Percentiles rank a stretch among this genome's conserved stretches.
Evolutionary conservation across 2,888 invertebrate genomes (phyloP).

Genomic region (Eulithis testata): DNA sequence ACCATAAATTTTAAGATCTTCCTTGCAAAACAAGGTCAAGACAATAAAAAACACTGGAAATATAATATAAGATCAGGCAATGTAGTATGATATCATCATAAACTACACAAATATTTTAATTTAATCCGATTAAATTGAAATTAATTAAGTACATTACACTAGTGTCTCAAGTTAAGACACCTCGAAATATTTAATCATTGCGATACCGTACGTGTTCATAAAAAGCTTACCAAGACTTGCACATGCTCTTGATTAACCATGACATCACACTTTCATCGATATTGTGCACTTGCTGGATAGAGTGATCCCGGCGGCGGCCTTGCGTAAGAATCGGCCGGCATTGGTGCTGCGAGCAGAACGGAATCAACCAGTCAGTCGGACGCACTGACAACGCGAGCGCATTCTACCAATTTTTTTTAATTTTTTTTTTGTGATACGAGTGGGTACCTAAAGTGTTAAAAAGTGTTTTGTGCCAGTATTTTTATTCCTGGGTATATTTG

Average conservation of each 20-base stretch:
- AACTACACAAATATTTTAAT: too few species aligned
- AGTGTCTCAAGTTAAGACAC: background rate
- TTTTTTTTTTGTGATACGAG: slow-evolving; percentile 1
- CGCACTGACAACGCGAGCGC: slow-evolving; percentile 53
- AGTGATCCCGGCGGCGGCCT: slow-evolving; percentile 56
- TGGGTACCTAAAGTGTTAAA: background rate
- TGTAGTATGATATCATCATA: too few species aligned
- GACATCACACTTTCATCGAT: slow-evolving; percentile 66
- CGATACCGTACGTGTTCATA: slow-evolving; percentile 4
- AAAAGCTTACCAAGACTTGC: slow-evolving; percentile 16
- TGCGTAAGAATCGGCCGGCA: slow-evolving; percentile 62
- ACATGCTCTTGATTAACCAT: slow-evolving; percentile 51
- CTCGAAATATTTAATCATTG: slow-evolving; percentile 1
- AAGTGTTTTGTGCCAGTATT: slow-evolving; percentile 14
- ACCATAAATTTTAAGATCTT: too few species aligned
- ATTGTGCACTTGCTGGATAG: slow-evolving; percentile 42
- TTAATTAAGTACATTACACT: background rate
- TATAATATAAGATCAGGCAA: too few species aligned
- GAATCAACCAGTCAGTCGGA: slow-evolving; percentile 48
- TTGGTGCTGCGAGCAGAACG: slow-evolving; percentile 34
- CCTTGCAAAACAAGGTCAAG: too few species aligned
- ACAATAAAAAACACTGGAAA: too few species aligned
- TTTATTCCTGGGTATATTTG: slow-evolving; percentile 3
- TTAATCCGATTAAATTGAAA: too few species aligned
- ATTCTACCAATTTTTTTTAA: slow-evolving; percentile 35